A percentile compares a stretch with the other conserved stretches of the same genome.
Evolutionary conservation across 2,113 vertebrate species (phyloP).

Genomic region (Varanus komodoensis): DNA sequence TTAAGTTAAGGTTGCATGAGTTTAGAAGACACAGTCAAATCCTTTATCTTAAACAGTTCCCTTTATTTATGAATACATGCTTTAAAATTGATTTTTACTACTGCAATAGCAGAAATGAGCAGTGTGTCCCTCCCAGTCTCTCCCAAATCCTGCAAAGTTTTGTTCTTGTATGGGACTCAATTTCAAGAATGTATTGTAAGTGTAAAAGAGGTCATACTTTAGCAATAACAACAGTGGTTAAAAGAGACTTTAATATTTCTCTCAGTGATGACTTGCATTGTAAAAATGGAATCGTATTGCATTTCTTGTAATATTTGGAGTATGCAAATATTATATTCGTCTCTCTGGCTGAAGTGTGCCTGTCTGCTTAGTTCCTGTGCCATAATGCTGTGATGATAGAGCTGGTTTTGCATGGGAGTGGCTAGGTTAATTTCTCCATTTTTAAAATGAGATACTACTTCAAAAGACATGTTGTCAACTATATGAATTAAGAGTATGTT

Average conservation of each 20-base stretch:
- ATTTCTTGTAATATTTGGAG: fast-evolving
- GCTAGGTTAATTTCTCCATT: slow-evolving; percentile 27
- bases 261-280: background rate
- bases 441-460: background rate
- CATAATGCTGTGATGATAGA: background rate
- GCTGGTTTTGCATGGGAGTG: background rate
- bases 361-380: background rate
- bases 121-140: background rate
- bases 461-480: slow-evolving; percentile 2
- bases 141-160: slow-evolving; percentile 24
- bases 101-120: background rate
- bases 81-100: background rate
- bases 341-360: background rate
- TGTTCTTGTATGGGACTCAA: background rate
- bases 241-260: background rate
- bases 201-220: background rate
- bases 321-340: background rate
- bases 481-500: background rate
- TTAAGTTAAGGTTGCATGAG: slow-evolving; percentile 7
- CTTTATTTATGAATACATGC: background rate
- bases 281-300: background rate
- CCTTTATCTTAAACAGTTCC: slow-evolving; percentile 32
- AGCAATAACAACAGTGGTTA: background rate
- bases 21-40: slow-evolving; percentile 47
- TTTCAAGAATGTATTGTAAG: slow-evolving; percentile 31